Evolutionary conservation across 2,888 invertebrate species (phyloP), one percentile per base, ranked within the genome.

Genomic region (Chaitophorus viminalis): DNA sequence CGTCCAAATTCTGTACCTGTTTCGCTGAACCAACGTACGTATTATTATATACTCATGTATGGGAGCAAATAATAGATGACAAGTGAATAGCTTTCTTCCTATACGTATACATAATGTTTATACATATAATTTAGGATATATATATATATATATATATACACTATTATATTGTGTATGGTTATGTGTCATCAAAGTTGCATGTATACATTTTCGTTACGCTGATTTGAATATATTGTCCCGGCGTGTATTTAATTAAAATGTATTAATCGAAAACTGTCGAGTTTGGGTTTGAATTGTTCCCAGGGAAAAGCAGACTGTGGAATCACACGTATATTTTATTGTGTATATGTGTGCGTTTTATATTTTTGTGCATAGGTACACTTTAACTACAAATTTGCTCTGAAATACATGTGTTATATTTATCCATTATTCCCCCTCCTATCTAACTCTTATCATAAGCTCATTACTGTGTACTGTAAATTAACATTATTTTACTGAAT

Each of bases 191-290:
- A 70, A 29, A 70, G 31, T 9, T 17, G 31, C 25, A 25, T 60
- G 60, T 60, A 25, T 9, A 17, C 31, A 29, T 29, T 70, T 29
- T 29, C 29, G 70, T 70, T 5, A 70, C 68, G 31, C 14, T 68
- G 68, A 70, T 70, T 70, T 70, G 31, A 70, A 70, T 70, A 70
- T 70, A 70, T 1, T 31, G 17, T 70, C 70, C 70, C 17, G 31
- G 11, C 31, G 70, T 70, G 17, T 17, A 29, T 70, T 70, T 70
- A 70, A 70, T 70, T 29, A 14, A 29, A 70, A 31, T 31, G 68
- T 29, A 70, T 70, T 70, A 31, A 70, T 70, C 70, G 70, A 29
- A 70, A 70, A 70, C 70, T 31, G 17, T 70, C 70, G 70, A 29
- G 70, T 70, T 29, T 31, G 70, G 29, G 14, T 31, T 68, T 29